A percentile compares a stretch with the other conserved stretches of the same genome.
These are phyloP conservation scores for Irena cyanogastra DNA, from an alignment of 2,113 vertebrate species.

Conservation along the genomic window DNA sequence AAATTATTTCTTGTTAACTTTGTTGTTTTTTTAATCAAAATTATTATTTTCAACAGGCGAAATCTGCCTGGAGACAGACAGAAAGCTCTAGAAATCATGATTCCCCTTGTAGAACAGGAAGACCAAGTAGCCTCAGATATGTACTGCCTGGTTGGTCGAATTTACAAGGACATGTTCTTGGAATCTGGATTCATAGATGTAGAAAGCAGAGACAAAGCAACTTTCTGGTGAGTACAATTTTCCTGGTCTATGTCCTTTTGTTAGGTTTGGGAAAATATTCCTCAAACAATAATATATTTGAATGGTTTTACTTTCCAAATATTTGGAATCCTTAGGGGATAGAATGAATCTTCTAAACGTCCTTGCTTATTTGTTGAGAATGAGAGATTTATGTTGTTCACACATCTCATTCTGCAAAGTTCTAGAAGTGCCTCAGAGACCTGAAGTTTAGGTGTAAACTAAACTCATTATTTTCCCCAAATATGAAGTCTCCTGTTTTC, in stretches of 20 bases:
- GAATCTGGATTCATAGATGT: constrained; percentile 90
- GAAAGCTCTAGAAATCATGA: constrained; percentile 93
- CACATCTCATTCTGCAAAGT: neutral
- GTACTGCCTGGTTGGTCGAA: constrained; percentile 94
- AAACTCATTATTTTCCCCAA: neutral
- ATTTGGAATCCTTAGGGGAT: neutral
- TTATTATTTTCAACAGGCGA: constrained; percentile 72
- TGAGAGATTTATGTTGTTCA: neutral
- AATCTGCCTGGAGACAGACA: constrained; percentile 88
- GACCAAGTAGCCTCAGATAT: constrained; percentile 94
- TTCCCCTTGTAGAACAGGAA: constrained; percentile 87
- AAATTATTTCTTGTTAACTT: neutral
- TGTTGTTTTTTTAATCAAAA: neutral
- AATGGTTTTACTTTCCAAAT: neutral
- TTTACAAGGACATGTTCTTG: constrained; percentile 96
- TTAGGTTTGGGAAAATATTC: neutral
- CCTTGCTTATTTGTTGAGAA: neutral
- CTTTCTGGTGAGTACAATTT: constrained; percentile 80
- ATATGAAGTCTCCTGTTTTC: neutral
- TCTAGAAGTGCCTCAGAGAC: neutral
- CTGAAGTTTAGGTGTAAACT: neutral
- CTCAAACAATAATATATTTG: neutral
- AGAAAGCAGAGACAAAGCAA: constrained; percentile 86
- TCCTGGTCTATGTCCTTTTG: neutral
- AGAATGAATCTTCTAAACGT: neutral